A percentile compares a stretch with the other conserved stretches of the same genome.
Conservation (phyloP, 2,797 vertebrate species). For the Pseudochromis fuscus region DNA sequence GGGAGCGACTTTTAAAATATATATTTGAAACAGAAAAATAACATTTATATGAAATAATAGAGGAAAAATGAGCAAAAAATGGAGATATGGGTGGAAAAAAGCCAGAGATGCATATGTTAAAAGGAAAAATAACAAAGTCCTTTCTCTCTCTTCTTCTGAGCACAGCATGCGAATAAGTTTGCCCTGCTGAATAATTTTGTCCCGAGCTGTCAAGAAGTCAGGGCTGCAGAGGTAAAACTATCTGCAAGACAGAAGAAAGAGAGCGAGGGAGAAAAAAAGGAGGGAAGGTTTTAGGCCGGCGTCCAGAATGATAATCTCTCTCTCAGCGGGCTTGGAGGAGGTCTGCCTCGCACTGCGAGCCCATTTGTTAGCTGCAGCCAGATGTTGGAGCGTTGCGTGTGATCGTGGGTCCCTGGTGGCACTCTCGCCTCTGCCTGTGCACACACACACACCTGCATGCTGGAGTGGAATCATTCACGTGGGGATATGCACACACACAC, state of each 20-base stretch:
- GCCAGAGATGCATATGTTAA: not conserved
- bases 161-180: conserved; percentile 6
- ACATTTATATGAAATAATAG: conserved; percentile 4
- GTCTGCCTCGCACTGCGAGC: conserved; percentile 48
- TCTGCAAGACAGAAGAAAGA: conserved; percentile 50
- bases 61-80: too few relatives aligned
- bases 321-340: conserved; percentile 65
- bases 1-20: not conserved
- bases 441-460: conserved; percentile 37
- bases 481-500: conserved; percentile 19
- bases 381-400: conserved; percentile 84
- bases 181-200: conserved; percentile 36
- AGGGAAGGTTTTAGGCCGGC: conserved; percentile 36
- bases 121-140: conserved; percentile 6
- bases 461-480: conserved; percentile 30
- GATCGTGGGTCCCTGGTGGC: conserved; percentile 77
- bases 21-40: not conserved
- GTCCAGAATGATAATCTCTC: conserved; percentile 69
- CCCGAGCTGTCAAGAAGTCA: conserved; percentile 43
- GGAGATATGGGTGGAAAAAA: not conserved
- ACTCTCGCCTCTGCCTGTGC: conserved; percentile 65
- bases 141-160: not conserved
- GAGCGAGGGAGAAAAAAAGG: conserved; percentile 18
- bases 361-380: conserved; percentile 76
- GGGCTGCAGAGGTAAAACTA: conserved; percentile 60